Base-by-base conservation (phyloP, 2,888 invertebrate genomes). In the Argyra leucocephala region DNA sequence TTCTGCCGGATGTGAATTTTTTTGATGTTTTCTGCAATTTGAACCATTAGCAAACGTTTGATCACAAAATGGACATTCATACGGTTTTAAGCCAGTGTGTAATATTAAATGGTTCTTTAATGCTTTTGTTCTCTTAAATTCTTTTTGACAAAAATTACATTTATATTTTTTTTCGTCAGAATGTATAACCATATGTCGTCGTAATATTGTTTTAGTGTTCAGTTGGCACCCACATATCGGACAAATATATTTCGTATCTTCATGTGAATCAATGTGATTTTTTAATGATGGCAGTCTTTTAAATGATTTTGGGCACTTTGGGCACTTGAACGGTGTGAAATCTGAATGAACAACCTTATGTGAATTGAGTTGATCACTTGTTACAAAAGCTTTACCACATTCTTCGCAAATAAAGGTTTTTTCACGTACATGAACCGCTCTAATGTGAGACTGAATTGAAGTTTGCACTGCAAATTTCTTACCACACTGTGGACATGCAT, bases 201-300 rank as follows among this genome's bases (percentile, higher is more conserved):
- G 74, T 3, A 82, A 74, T 0, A 82, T 82, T n/a, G 82, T 74
- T 5, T 80, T 75, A 2, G 82, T 82, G 63, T 81, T 81, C 1
- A 82, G 72, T 66, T 75, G 59, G 18, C 23, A 23, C 9, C 59
- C 59, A 23, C 59, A 59, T 18, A 59, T 59, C 4, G 22, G 22
- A 23, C 59, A 59, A 23, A 23, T 59, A 23, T 59, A 59, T 59
- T 59, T 59, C 18, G 59, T 23, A 24, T 23, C 59, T 23, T 22
- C 22, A 23, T 59, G 59, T 3, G 23, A 23, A 18, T 23, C 15
- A 18, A 23, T 23, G 18, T 59, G 59, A 23, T 22, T 22, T 59
- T 21, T 21, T 18, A 59, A 24, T 23, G 59, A 59, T n/a, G 23
- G 22, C 23, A 23, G 22, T 66, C 69, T 69, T 64, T 69, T 68